Evolutionary conservation across 2,797 vertebrate genomes (phyloP), one percentile per base, ranked within the genome.

Genomic region (Sebastes kiyomatsui): DNA sequence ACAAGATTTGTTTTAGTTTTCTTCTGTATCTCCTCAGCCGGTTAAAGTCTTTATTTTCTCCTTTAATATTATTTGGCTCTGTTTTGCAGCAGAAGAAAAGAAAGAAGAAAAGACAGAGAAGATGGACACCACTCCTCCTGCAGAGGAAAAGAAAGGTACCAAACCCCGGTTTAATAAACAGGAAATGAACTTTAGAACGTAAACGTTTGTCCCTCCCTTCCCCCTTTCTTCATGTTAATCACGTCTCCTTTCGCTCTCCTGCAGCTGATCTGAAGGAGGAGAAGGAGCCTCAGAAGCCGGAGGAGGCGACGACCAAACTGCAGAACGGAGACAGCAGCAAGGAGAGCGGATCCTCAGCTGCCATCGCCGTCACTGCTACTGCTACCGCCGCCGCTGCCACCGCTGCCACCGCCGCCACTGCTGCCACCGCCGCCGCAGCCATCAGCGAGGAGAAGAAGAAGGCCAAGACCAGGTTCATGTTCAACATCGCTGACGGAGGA

Each of bases 401-500:
- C 0, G 2, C 59, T 0, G 1, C 42, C 9, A 3, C 61, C 0
- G n/a, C 42, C 0, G 10, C 67, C 60, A 0, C 38, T 0, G 20
- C 23, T 8, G 1, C 42, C 1, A 1, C 61, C 0, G 11, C 79
- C 1, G 1, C 49, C 0, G 67, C 70, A 2, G 89, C 88, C 8
- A 83, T 90, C 20, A 94, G 85, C 22, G 98, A 99, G 38, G 98
- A 99, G 86, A 98, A 97, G 91, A 98, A 97, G 91, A 99, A 97
- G 87, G 96, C 94, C 61, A 99, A 99, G 89, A 97, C 96, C 61
- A 96, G 98, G 16, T 99, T 99, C 94, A 99, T 99, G 98, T 99
- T 99, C 92, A 99, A 99, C 95, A 99, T 99, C 46, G 98, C 98
- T 25, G 98, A 99, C 30, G 98, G 98, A 69, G 98, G 98, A n/a